Evolutionary conservation across 1,140 invertebrate genomes (phyloP).

Genomic region (Latrodectus geometricus): DNA sequence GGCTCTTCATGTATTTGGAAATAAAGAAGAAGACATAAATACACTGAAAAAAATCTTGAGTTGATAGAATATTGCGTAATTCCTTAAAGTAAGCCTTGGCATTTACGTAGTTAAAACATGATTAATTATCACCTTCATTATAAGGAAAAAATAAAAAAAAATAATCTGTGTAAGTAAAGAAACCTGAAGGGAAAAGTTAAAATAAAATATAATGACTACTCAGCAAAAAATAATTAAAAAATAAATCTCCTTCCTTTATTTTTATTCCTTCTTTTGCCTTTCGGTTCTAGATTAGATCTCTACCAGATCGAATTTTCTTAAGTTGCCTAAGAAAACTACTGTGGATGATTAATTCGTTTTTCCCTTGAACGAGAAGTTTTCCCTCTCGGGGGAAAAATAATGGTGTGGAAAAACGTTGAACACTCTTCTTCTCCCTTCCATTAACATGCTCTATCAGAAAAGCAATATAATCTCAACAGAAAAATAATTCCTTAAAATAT

Average conservation of each 20-base stretch:
- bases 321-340: not conserved
- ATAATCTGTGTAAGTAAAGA: no score
- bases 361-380: not conserved
- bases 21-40: no score
- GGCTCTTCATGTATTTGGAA: no score
- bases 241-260: no score
- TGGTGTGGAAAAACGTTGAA: conserved; percentile 22
- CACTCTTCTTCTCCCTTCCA: no score
- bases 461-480: no score
- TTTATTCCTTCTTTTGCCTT: not conserved
- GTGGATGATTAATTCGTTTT: conserved; percentile 54
- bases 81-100: conserved; percentile 5
- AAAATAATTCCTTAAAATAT: no score
- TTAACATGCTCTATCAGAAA: no score
- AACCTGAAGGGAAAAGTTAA: not conserved
- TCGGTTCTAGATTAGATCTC: conserved; percentile 28
- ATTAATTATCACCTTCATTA: conserved; percentile 54
- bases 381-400: conserved; percentile 11
- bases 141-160: conserved; percentile 19
- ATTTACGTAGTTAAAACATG: conserved; percentile 40
- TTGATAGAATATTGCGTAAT: conserved; percentile 34
- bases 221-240: not conserved
- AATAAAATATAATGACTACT: not conserved
- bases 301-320: conserved; percentile 43
- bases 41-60: not conserved